Percentiles rank a stretch among this genome's conserved stretches.
These are phyloP conservation scores for Teleopsis dalmanni DNA, from an alignment of 1,140 invertebrate genomes.

Conservation along the genomic window DNA sequence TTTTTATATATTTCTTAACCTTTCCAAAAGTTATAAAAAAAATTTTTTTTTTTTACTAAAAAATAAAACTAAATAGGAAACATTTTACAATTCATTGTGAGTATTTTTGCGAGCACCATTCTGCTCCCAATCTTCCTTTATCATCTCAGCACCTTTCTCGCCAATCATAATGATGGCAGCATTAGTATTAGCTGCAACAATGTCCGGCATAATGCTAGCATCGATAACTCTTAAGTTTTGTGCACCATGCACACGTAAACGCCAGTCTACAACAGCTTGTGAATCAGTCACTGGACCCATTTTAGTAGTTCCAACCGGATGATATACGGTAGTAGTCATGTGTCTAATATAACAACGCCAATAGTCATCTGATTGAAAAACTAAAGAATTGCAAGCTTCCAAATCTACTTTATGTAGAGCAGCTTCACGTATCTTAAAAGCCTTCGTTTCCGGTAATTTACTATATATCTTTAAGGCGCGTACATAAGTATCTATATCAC, in stretches of 20 bases:
- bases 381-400: constrained; percentile 38
- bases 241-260: constrained; percentile 60
- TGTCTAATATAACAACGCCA: constrained; percentile 58
- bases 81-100: not conserved
- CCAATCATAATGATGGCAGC: constrained; percentile 71
- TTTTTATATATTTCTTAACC: not conserved
- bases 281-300: constrained; percentile 62
- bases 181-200: constrained; percentile 67
- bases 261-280: constrained; percentile 57
- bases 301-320: constrained; percentile 67
- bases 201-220: constrained; percentile 70
- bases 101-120: too few species aligned
- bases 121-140: constrained; percentile 51
- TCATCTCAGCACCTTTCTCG: constrained; percentile 67
- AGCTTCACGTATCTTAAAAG: constrained; percentile 46
- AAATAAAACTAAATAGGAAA: not conserved
- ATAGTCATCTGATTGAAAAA: constrained; percentile 51
- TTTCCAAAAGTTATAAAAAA: too few species aligned
- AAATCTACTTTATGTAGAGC: constrained; percentile 44
- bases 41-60: not conserved
- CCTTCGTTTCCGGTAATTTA: constrained; percentile 49
- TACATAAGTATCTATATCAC: constrained; percentile 63
- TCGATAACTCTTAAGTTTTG: constrained; percentile 67
- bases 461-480: constrained; percentile 55
- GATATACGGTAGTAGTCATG: constrained; percentile 57